Evolutionary conservation across 2,113 vertebrate species (phyloP).

Genomic region (Leucosticte australis): DNA sequence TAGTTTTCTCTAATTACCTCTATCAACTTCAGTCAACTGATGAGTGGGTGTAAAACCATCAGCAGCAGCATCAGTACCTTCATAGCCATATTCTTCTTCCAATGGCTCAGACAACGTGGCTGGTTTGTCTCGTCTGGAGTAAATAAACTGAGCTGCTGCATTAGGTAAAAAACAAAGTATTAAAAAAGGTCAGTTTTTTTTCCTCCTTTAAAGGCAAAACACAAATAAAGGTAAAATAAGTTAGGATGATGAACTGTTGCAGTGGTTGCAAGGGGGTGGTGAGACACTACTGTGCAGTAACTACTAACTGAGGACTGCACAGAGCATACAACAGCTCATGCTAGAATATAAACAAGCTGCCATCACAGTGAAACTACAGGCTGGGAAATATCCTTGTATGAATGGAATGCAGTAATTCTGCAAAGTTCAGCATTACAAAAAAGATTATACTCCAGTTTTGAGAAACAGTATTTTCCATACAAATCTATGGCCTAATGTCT

Average conservation of each 20-base stretch:
- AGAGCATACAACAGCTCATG: neutral
- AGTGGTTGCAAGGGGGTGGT: neutral
- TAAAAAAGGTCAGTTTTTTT: neutral
- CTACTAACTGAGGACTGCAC: neutral
- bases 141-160: slow-evolving; percentile 97
- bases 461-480: neutral
- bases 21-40: slow-evolving; percentile 82
- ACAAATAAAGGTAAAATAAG: neutral
- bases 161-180: slow-evolving; percentile 23
- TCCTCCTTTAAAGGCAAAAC: neutral
- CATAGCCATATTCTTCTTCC: slow-evolving; percentile 80
- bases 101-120: slow-evolving; percentile 78
- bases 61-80: slow-evolving; percentile 75
- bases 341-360: neutral
- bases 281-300: neutral
- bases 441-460: neutral
- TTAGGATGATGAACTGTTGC: neutral
- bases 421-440: neutral
- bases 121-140: slow-evolving; percentile 87
- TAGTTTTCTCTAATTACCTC: slow-evolving; percentile 78
- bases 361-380: neutral
- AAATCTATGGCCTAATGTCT: neutral
- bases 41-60: slow-evolving; percentile 67
- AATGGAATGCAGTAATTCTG: neutral
- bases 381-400: neutral